Evolutionary conservation across 2,888 invertebrate species (phyloP), one percentile per base, ranked within the genome.

Genomic region (Trichopoda pennipes): DNA sequence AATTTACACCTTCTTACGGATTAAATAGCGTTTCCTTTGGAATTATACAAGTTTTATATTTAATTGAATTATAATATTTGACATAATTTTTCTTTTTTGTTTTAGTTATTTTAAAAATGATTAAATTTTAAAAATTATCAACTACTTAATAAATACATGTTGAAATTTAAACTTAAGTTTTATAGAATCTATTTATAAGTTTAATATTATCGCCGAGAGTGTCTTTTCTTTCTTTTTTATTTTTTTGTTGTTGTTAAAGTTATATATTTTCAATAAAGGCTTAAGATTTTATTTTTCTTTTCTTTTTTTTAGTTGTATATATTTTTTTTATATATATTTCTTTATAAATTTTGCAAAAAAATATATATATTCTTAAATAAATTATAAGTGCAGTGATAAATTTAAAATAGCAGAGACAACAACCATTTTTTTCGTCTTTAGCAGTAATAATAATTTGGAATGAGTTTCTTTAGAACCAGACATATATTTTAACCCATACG

Each of bases 41-140:
- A 28, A 7, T 28, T 28, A 28, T 6, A 28, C 28, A 28, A 47
- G 6, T 47, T 47, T n/a, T 47, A 44, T 14, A 12, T 16, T 47
- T n/a, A 56, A 56, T 23, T 32, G 12, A 56, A 69, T 69, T 56
- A 47, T 8, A 19, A 51, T 51, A 21, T 51, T 21, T 21, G 1
- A 19, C 3, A 17, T 16, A n/a, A 8, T 49, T 2, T 17, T 19
- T 44, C n/a, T 44, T 44, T n/a, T n/a, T 28, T 28, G 1, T 28
- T 16, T 4, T n/a, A 16, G 16, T 44, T 44, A 6, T 10, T 58
- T 47, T 35, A 63, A 73, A n/a, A 74, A 56, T 64, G 10, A 47
- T 66, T 66, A 66, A 47, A 49, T 66, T 55, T 64, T 49, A 16
- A 66, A 61, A 38, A 49, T 38, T 74, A 64, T 64, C 14, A 55